Conservation (phyloP, 2,888 invertebrate genomes). For the Blera fallax region DNA sequence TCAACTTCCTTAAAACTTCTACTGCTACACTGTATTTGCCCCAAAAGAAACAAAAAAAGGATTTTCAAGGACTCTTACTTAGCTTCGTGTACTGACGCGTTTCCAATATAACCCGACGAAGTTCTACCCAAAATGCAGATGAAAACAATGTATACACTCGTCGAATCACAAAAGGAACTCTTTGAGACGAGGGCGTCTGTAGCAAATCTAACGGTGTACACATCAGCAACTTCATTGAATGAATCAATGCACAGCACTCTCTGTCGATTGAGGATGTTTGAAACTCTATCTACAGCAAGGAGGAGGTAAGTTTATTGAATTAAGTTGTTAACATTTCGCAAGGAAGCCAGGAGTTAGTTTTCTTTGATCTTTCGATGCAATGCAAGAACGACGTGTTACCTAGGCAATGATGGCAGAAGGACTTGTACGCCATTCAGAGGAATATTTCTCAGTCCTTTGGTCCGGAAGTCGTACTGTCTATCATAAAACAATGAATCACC, state of each 20-base stretch:
- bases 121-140: constrained; percentile 33
- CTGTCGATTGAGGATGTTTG: not conserved
- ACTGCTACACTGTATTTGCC: not conserved
- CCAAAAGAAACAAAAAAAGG: not conserved
- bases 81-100: not conserved
- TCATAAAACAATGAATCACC: constrained; percentile 53
- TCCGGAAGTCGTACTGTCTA: constrained; percentile 45
- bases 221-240: constrained; percentile 62
- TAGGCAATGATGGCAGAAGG: constrained; percentile 22
- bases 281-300: not conserved
- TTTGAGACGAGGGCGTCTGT: constrained; percentile 1
- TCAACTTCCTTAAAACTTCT: constrained; percentile 44
- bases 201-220: constrained; percentile 2
- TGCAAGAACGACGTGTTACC: constrained; percentile 33
- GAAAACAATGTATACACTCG: constrained; percentile 14
- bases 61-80: constrained; percentile 20
- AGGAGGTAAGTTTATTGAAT: constrained; percentile 66
- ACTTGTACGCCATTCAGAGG: constrained; percentile 13
- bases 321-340: constrained; percentile 57
- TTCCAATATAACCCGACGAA: not conserved
- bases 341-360: constrained; percentile 50
- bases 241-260: constrained; percentile 37
- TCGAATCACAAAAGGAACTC: constrained; percentile 26
- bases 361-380: constrained; percentile 49
- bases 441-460: constrained; percentile 48